phyloP scores from a whole-genome alignment of 2,113 vertebrate species.

The Garra rufa region DNA sequence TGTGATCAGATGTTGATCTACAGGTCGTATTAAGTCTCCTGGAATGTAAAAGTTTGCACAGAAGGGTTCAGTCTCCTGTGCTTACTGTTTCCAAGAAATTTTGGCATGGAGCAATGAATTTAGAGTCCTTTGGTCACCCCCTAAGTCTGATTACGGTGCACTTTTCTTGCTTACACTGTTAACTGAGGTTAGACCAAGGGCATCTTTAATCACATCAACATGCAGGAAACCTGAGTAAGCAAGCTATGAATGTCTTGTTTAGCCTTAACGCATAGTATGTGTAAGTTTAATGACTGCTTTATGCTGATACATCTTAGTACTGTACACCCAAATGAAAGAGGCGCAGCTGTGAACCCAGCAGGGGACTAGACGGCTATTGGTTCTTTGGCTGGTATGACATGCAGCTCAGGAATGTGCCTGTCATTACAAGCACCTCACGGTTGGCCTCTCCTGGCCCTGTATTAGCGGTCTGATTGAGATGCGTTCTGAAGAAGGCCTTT shows the following conservation, averaged over 20 bases:
- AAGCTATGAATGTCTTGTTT: not conserved
- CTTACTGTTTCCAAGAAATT: slow-evolving; percentile 9
- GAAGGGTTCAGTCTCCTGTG: not conserved
- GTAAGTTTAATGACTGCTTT: not conserved
- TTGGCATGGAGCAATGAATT: slow-evolving; percentile 5
- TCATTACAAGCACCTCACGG: slow-evolving; percentile 69
- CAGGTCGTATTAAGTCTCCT: not conserved
- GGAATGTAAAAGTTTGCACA: slow-evolving; percentile 11
- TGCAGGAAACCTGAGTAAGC: not conserved
- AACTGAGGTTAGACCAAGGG: slow-evolving; percentile 19
- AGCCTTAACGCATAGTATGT: not conserved
- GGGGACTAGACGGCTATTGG: slow-evolving; percentile 58
- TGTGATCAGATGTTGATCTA: slow-evolving; percentile 19
- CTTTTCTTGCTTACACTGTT: not conserved
- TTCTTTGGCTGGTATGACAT: slow-evolving; percentile 72
- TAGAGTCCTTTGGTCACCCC: slow-evolving; percentile 25
- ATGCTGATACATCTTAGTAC: slow-evolving; percentile 40
- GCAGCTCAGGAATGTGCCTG: slow-evolving; percentile 73
- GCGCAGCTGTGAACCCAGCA: slow-evolving; percentile 61
- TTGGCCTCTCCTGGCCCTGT: slow-evolving; percentile 71
- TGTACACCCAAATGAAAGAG: slow-evolving; percentile 46
- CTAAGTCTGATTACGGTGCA: slow-evolving; percentile 27
- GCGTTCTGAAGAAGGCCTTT: slow-evolving; percentile 69
- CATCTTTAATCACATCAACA: slow-evolving; percentile 23
- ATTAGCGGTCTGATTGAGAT: slow-evolving; percentile 70